phyloP scores from a whole-genome alignment of 2,888 invertebrate species.

The Cheilosia grossa region DNA sequence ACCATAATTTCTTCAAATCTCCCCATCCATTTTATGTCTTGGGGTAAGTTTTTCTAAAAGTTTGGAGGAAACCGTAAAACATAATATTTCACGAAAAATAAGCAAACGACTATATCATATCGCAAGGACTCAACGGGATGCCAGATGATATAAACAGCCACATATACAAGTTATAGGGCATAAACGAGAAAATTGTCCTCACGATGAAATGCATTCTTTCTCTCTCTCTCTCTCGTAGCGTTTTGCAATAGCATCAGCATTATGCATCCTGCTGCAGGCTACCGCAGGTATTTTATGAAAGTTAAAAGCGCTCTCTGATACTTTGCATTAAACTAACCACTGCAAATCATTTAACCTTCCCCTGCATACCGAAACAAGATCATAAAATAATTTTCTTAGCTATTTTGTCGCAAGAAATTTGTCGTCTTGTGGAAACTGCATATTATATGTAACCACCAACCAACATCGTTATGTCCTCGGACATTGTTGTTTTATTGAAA shows the following conservation, averaged over 20 bases:
- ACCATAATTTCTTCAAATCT: conserved; percentile 27
- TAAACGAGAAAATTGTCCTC: conserved; percentile 64
- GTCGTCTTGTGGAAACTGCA: conserved; percentile 51
- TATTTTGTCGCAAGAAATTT: conserved; percentile 69
- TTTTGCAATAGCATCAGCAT: conserved; percentile 27
- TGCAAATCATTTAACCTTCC: conserved; percentile 65
- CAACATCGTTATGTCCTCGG: conserved; percentile 37
- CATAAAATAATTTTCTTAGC: conserved; percentile 68
- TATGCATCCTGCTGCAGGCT: conserved; percentile 52
- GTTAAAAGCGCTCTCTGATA: conserved; percentile 63
- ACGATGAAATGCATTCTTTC: conserved; percentile 11
- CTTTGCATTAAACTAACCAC: conserved; percentile 68
- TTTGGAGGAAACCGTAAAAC: conserved; percentile 65
- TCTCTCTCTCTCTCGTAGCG: not conserved
- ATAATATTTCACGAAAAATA: conserved; percentile 56
- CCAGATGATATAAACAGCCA: conserved; percentile 57
- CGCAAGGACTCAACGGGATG: conserved; percentile 71
- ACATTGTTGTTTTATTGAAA: conserved; percentile 68
- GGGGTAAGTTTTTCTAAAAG: conserved; percentile 20
- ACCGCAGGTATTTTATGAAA: conserved; percentile 71
- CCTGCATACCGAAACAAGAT: conserved; percentile 27
- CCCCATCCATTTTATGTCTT: conserved; percentile 9
- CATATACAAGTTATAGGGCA: conserved; percentile 54
- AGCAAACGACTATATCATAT: conserved; percentile 57
- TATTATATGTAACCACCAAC: too few species aligned